Conservation (phyloP, 2,888 invertebrate species). For the Theretra japonica region DNA sequence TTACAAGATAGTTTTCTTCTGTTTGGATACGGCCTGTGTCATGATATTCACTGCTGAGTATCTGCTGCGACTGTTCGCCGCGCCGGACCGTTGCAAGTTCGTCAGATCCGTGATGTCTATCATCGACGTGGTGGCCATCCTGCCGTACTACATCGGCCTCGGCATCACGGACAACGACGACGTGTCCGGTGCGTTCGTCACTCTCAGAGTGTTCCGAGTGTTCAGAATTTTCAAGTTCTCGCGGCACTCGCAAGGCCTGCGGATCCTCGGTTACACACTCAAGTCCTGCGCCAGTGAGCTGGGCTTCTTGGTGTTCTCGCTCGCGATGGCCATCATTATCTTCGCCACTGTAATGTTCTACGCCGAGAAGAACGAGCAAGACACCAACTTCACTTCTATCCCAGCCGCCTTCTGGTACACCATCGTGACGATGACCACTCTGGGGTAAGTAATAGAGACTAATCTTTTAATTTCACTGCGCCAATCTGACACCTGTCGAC, state of each 20-base stretch:
- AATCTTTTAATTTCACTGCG: constrained; percentile 37
- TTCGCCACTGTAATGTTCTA: constrained; percentile 99
- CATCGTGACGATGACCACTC: constrained; percentile 99
- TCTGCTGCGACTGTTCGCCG: constrained; percentile 96
- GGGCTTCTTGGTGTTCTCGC: constrained; percentile 99
- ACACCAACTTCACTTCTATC: constrained; percentile 99
- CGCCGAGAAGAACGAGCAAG: constrained; percentile 99
- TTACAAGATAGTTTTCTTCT: constrained; percentile 99
- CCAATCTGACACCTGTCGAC: constrained; percentile 73
- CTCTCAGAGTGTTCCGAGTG: constrained; percentile 98
- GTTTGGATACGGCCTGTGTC: constrained; percentile 99
- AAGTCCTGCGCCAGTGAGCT: constrained; percentile 99
- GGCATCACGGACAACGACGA: constrained; percentile 99
- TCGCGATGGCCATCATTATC: constrained; percentile 99
- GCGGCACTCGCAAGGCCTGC: constrained; percentile 98
- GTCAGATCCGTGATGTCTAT: constrained; percentile 99
- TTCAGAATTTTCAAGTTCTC: constrained; percentile 99
- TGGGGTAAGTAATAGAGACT: constrained; percentile 92
- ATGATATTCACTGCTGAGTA: constrained; percentile 99
- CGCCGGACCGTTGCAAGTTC: constrained; percentile 99
- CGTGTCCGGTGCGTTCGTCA: constrained; percentile 99
- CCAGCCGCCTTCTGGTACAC: constrained; percentile 99
- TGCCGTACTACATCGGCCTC: constrained; percentile 99
- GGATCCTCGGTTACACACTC: constrained; percentile 99
- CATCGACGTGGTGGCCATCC: constrained; percentile 99